Evolutionary conservation across 2,113 vertebrate genomes (phyloP), one percentile per base, ranked within the genome.

Genomic region (Harpagus bidentatus): DNA sequence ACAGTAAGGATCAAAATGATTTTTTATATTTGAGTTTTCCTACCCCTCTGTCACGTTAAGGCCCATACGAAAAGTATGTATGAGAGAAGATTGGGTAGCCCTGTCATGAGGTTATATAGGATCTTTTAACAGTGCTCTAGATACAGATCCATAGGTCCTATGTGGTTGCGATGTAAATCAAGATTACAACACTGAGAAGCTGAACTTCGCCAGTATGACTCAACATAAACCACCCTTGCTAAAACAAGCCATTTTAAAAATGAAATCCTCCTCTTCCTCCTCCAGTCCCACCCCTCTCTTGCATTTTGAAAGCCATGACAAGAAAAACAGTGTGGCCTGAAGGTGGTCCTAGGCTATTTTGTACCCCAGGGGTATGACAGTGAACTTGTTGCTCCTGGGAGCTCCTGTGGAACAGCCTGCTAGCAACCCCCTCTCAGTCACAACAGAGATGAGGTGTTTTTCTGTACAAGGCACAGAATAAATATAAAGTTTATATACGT

Each of bases 351-450:
- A 11, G 62, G 52, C 6, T 42, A 4, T 56, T 86, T 19, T 53
- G 62, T 26, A 47, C 13, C 36, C 4, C 71, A 69, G 31, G 34
- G 36, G 1, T 42, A 43, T 0, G 56, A 40, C 18, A 76, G 45
- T 2, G 5, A 18, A 6, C 48, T 69, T 69, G 9, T 43, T 90
- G 25, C 69, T 40, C n/a, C 50, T 22, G 55, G 32, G 42, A 82
- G 36, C 76, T 65, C 28, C 77, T 11, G 31, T 26, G 34, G 38
- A 32, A 53, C 58, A 53, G 36, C 16, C 47, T 36, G 17, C 3
- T 15, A 32, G 26, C 15, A 31, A 5, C 12, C 3, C 7, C 16
- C 36, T 26, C 36, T 17, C 3, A 0, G 34, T 31, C n/a, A 55
- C 17, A 61, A 3, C 47, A 15, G 31, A 74, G 15, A 50, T 0